phyloP scores from a whole-genome alignment of 2,888 invertebrate species.

The Cistogaster globosa region DNA sequence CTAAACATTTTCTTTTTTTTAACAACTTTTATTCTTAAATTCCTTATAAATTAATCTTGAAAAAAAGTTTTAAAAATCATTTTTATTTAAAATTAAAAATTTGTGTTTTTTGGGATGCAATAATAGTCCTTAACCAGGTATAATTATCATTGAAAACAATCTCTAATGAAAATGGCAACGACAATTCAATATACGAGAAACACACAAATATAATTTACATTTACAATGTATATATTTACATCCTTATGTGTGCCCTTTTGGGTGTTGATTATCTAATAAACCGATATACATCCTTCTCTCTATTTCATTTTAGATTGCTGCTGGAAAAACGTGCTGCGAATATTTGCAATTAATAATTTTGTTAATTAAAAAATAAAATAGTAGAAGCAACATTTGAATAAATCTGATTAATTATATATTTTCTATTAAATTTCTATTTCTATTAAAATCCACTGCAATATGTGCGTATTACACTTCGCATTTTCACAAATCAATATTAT shows the following conservation, averaged over 20 bases:
- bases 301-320: neutral
- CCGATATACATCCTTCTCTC: neutral
- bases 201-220: neutral
- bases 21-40: too few relatives aligned
- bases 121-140: neutral
- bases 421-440: too few relatives aligned
- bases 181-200: slow-evolving; percentile 14
- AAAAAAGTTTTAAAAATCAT: too few relatives aligned
- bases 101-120: neutral
- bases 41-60: too few relatives aligned
- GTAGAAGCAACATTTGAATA: too few relatives aligned
- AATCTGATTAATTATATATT: too few relatives aligned
- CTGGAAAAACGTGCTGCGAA: neutral
- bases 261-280: neutral
- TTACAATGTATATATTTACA: neutral
- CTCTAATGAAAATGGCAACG: neutral
- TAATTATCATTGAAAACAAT: neutral
- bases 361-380: neutral
- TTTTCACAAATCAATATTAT: too few relatives aligned
- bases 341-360: neutral
- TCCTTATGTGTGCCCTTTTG: neutral
- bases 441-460: too few relatives aligned
- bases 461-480: too few relatives aligned
- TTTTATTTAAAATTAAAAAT: too few relatives aligned
- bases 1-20: too few relatives aligned